Evolutionary conservation across 1,140 invertebrate species (phyloP), one percentile per base, ranked within the genome.

Genomic region (Tetramorium parvispinum): DNA sequence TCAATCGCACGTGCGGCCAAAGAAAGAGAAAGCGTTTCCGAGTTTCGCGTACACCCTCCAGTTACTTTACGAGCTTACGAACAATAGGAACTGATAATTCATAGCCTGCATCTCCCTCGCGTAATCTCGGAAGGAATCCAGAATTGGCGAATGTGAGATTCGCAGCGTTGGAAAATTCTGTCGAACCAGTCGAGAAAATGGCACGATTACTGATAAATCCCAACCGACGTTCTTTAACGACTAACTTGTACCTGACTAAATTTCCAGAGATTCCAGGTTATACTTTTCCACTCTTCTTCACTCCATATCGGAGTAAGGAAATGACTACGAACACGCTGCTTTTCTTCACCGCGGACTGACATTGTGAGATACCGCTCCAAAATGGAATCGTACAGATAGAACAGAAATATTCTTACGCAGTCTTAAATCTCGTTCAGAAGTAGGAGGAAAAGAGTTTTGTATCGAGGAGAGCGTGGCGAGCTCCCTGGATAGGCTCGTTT

Each of bases 61-160:
- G 73, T 88, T 93, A 93, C 93, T 94, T 94, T 93, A 94, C 88
- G 92, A 85, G 87, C 82, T 73, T 82, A 76, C 76, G 91, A 93
- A 94, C 93, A 94, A 94, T 94, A 88, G 93, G 91, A 88, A 91
- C 92, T 94, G 88, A 93, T 94, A 94, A 94, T 94, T 94, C 91
- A 94, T 93, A 89, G 76, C 88, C 82, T 63, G 13, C 77, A 59
- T 63, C 57, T 91, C 86, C 83, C 91, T 86, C 78, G 78, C 78
- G 71, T 93, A 92, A 92, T 88, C 88, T 87, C 32, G 32, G 32
- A 46, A 46, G 85, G 1, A 16, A 53, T 53, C 3, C n/a, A 21
- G 18, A 75, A 61, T 4, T 49, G 53, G 13, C 79, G 43, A 61
- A 61, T 88, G 83, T 89, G 87, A 57, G 24, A 90, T 63, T 59